These are phyloP conservation scores for Darevskia mixta DNA, from an alignment of 2,797 vertebrate genomes.

Conservation along the genomic window DNA sequence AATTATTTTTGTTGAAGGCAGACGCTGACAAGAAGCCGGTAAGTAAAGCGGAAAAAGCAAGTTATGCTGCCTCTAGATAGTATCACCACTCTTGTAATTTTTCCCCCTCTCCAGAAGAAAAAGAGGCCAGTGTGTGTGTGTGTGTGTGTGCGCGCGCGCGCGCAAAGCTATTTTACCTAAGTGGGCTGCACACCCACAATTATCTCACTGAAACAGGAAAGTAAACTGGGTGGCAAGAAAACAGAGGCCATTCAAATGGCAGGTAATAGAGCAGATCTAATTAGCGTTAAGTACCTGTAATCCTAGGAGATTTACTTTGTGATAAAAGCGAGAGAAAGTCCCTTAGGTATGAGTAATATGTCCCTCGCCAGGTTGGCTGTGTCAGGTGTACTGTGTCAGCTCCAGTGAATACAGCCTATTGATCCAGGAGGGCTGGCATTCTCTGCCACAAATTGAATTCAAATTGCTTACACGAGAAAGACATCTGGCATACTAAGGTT, in stretches of 20 bases:
- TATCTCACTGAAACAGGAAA: conserved; percentile 78
- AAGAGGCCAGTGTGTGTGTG: neutral
- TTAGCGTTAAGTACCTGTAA: conserved; percentile 97
- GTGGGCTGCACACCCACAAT: conserved; percentile 74
- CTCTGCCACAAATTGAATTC: conserved; percentile 84
- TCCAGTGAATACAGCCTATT: conserved; percentile 87
- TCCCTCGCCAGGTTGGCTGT: conserved; percentile 82
- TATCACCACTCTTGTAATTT: conserved; percentile 64
- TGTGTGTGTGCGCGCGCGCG: conserved; percentile 8
- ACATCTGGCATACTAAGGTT: conserved; percentile 72
- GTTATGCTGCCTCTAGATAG: conserved; percentile 83
- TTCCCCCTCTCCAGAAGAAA: conserved; percentile 40
- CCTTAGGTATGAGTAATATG: conserved; percentile 85
- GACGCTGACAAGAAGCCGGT: conserved; percentile 64
- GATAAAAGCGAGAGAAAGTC: conserved; percentile 86
- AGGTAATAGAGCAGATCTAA: conserved; percentile 94
- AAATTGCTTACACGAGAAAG: conserved; percentile 75
- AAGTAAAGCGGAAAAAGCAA: conserved; percentile 73
- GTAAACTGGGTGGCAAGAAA: conserved; percentile 78
- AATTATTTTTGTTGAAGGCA: conserved; percentile 78
- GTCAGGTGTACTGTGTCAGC: conserved; percentile 88
- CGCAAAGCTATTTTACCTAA: conserved; percentile 83
- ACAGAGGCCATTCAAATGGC: conserved; percentile 79
- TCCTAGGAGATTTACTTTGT: conserved; percentile 87
- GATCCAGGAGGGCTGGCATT: conserved; percentile 81